phyloP scores from a whole-genome alignment of 2,797 vertebrate species.

The Halcyon leucocephala region DNA sequence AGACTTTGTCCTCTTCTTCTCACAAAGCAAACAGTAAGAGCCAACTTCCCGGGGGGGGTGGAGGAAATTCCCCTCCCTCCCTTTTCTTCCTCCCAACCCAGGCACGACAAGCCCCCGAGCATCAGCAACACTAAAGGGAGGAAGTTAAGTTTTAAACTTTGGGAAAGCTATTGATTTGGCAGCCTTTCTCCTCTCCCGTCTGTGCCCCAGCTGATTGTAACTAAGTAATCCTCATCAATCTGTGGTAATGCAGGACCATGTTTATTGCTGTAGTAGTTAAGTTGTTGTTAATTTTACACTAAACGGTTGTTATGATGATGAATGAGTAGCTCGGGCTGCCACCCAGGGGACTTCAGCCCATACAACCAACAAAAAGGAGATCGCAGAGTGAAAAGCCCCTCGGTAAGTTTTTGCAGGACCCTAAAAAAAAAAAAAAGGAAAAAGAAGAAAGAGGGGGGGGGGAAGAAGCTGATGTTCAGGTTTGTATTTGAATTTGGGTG shows the following conservation, averaged over 20 bases:
- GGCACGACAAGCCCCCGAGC: neutral
- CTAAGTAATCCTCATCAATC: conserved; percentile 77
- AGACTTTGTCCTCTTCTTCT: conserved; percentile 59
- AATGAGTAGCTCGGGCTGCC: conserved; percentile 72
- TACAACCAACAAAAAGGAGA: conserved; percentile 37
- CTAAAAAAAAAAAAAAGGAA: neutral
- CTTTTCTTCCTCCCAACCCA: neutral
- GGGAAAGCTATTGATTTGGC: conserved; percentile 13
- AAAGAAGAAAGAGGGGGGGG: neutral
- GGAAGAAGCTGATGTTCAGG: neutral
- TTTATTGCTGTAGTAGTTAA: conserved; percentile 81
- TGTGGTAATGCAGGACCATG: conserved; percentile 76
- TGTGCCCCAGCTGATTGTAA: conserved; percentile 61
- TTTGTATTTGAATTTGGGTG: conserved; percentile 31
- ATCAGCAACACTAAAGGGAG: neutral
- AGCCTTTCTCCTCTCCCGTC: neutral
- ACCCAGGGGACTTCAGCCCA: conserved; percentile 71
- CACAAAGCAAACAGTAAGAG: conserved; percentile 40
- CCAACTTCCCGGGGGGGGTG: neutral
- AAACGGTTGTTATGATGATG: conserved; percentile 83
- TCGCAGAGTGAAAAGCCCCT: neutral
- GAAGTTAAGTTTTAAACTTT: conserved; percentile 14
- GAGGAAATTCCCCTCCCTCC: neutral
- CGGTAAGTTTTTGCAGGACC: neutral
- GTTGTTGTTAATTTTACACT: conserved; percentile 86